Base-by-base conservation (phyloP, 2,888 invertebrate genomes). In the Nasonia oneida region DNA sequence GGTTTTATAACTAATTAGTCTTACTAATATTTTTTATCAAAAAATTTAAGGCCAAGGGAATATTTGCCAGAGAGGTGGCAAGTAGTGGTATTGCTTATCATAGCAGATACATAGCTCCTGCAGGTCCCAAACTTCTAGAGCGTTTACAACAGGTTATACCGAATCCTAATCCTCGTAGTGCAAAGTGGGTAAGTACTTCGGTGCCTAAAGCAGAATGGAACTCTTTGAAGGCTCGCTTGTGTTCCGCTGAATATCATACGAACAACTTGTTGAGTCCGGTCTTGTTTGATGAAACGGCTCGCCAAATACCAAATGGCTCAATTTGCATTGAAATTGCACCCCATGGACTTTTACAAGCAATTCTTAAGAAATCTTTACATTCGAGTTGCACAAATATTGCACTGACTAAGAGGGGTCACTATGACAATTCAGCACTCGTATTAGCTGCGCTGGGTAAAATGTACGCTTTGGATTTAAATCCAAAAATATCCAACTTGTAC, bases 81-180 rank as follows among this genome's bases (percentile, higher is more conserved):
- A 97, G 97, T 90, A 96, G 97, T 79, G 97, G 97, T 90, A 97
- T 98, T 89, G 97, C 98, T 0, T 98, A 98, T 91, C 98, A 98
- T 92, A 98, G 98, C 86, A 95, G 95, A 83, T 97, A 97, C 89
- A 97, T 98, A 90, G 94, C 95, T 2, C 94, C 95, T 76, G 96
- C 96, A 88, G 97, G 96, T 42, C 96, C 96, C 0, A 95, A 94
- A 57, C 94, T 98, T 78, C 92, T 96, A 12, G 94, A 95, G 83
- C 95, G 96, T 88, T 91, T 97, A 85, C 95, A 94, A 47, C 93
- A 95, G 90, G 95, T 96, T 0, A 96, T 97, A 81, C 95, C 95
- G 0, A 90, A 94, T 0, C 96, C 97, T 0, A 96, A 96, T 89
- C 92, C 93, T 1, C 95, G 98, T 42, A 96, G 97, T 0, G 91